phyloP scores from a whole-genome alignment of 2,797 vertebrate genomes.

The Falco peregrinus region DNA sequence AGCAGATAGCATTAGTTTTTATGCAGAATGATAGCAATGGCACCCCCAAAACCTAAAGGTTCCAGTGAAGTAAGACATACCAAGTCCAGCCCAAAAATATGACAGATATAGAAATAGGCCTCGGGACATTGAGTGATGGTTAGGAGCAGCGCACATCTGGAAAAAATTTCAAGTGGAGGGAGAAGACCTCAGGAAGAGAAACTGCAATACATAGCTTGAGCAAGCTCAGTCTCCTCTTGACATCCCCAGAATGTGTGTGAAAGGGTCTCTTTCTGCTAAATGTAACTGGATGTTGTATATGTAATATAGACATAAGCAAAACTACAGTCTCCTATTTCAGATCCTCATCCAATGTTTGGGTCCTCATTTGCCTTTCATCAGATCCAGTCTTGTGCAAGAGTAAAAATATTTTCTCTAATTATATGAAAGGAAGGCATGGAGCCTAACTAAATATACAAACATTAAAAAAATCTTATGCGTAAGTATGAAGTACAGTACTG shows the following conservation, averaged over 20 bases:
- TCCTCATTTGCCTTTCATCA: not conserved
- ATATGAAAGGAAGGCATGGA: not conserved
- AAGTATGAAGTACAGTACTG: not conserved
- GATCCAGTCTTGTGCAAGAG: not conserved
- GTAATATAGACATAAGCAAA: not conserved
- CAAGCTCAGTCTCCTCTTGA: not conserved
- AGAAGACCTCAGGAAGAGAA: not conserved
- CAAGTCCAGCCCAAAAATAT: not conserved
- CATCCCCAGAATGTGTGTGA: not conserved
- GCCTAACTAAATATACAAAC: not conserved
- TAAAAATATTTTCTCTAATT: not conserved
- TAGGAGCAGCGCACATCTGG: not conserved
- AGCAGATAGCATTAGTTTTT: not conserved
- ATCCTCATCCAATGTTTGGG: not conserved
- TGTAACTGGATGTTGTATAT: not conserved
- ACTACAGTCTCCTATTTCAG: not conserved
- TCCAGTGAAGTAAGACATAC: not conserved
- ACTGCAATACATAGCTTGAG: not conserved
- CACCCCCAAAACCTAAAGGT: not conserved
- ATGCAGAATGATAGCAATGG: not conserved
- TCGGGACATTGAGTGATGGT: not conserved
- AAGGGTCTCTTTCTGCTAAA: not conserved
- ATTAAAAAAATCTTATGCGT: not conserved
- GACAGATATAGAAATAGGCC: not conserved
- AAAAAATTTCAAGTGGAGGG: not conserved